phyloP scores from a whole-genome alignment of 2,797 vertebrate genomes.

The Merluccius polli region DNA sequence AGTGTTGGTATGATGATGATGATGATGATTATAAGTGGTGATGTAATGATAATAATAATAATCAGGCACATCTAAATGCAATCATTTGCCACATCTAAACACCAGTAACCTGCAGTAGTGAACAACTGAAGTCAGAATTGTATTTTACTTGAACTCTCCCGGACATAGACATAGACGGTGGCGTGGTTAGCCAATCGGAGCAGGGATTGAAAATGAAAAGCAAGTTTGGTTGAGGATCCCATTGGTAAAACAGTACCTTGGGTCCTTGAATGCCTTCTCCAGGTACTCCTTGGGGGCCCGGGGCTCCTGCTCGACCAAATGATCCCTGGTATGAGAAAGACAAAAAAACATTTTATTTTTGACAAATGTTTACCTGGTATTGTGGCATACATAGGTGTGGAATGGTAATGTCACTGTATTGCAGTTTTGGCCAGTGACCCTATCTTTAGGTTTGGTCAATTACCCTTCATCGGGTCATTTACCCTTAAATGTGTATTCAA shows the following conservation, averaged over 20 bases:
- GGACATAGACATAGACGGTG: too few relatives aligned
- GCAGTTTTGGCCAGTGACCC: neutral
- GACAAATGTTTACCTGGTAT: neutral
- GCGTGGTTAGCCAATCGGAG: neutral
- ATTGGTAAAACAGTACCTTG: slow-evolving; percentile 70
- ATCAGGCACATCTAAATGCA: neutral
- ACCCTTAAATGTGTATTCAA: neutral
- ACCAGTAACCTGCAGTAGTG: neutral
- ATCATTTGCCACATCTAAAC: neutral
- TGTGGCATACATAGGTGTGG: neutral
- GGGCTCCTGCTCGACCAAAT: slow-evolving; percentile 69
- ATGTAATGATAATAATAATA: neutral
- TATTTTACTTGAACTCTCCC: too few relatives aligned
- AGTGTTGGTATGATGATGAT: neutral
- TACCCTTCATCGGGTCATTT: neutral
- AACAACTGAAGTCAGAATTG: neutral
- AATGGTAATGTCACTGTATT: neutral
- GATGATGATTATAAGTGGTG: neutral
- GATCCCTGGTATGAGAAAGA: slow-evolving; percentile 66
- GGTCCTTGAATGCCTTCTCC: slow-evolving; percentile 81
- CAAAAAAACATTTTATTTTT: neutral
- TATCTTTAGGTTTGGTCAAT: neutral
- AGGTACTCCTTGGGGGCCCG: slow-evolving; percentile 69
- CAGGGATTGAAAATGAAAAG: slow-evolving; percentile 8
- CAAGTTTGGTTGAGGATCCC: neutral